Conservation (phyloP, 2,797 vertebrate species). For the Sebastes matsubarae region DNA sequence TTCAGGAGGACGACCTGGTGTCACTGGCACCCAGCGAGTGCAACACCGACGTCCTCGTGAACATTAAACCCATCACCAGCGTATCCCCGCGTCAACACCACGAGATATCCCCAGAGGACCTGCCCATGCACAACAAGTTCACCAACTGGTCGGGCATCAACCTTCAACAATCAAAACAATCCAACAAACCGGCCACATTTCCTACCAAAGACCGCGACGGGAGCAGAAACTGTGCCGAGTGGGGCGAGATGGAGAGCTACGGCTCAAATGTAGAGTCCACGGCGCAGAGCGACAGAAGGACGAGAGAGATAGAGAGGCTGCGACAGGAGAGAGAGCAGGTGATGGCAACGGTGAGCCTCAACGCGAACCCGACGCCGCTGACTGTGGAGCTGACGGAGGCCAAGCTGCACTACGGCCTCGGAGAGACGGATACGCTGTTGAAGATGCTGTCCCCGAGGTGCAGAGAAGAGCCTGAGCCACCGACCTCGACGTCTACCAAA, state of each 20-base stretch:
- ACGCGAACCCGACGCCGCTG: conserved; percentile 83
- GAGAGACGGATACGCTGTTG: conserved; percentile 90
- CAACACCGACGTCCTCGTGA: conserved; percentile 87
- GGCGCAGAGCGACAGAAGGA: conserved; percentile 55
- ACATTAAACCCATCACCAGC: conserved; percentile 61
- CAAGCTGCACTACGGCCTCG: conserved; percentile 90
- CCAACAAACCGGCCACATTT: not conserved
- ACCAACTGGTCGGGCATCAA: conserved; percentile 90
- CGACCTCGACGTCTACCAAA: conserved; percentile 51
- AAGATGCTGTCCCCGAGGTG: conserved; percentile 85
- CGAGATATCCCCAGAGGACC: conserved; percentile 74
- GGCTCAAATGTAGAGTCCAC: conserved; percentile 38
- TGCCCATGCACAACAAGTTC: conserved; percentile 94
- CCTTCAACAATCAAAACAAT: conserved; percentile 49
- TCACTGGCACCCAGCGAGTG: conserved; percentile 86
- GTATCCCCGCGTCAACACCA: conserved; percentile 39
- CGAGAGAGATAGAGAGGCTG: conserved; percentile 83
- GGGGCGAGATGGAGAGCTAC: conserved; percentile 45
- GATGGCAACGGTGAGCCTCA: conserved; percentile 87
- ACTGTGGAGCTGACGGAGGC: conserved; percentile 92
- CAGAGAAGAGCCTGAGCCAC: conserved; percentile 64
- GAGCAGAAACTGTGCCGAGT: conserved; percentile 4
- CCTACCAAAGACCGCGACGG: not conserved
- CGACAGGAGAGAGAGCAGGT: conserved; percentile 86
- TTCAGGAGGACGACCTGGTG: conserved; percentile 67